Evolutionary conservation across 1,140 invertebrate species (phyloP).

Genomic region (Leptinotarsa lineolata): DNA sequence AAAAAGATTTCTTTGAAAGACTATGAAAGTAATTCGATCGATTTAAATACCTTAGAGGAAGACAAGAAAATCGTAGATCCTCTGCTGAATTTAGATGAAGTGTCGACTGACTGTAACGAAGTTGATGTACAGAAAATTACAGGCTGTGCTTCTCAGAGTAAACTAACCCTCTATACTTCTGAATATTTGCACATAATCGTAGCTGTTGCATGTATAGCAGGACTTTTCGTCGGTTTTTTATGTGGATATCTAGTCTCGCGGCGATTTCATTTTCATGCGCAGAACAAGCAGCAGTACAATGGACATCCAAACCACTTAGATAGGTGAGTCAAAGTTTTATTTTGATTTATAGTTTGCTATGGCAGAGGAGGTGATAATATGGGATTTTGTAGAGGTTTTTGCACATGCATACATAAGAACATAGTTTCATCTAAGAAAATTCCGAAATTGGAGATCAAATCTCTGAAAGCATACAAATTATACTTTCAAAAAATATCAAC

Average conservation of each 20-base stretch:
- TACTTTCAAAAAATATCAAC: no score
- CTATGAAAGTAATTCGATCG: constrained; percentile 31
- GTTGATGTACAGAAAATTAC: constrained; percentile 27
- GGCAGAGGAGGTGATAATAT: not conserved
- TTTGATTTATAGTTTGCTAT: not conserved
- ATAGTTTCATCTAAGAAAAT: no score
- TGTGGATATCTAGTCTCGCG: constrained; percentile 82
- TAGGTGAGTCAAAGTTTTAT: constrained; percentile 50
- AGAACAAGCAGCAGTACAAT: constrained; percentile 72
- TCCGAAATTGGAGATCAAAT: no score
- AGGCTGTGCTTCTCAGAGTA: constrained; percentile 26
- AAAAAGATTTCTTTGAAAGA: constrained; percentile 30
- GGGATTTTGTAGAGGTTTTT: no score
- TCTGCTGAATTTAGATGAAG: constrained; percentile 28
- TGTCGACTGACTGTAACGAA: constrained; percentile 31
- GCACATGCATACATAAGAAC: no score
- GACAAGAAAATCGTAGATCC: constrained; percentile 31
- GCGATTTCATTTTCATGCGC: constrained; percentile 71
- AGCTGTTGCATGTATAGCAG: constrained; percentile 74
- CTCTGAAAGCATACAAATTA: no score
- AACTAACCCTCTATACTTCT: constrained; percentile 20
- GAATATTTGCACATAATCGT: constrained; percentile 47
- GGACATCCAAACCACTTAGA: constrained; percentile 69
- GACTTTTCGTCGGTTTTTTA: constrained; percentile 80
- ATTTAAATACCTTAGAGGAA: constrained; percentile 32